phyloP scores from a whole-genome alignment of 2,797 vertebrate genomes.

The Cetoscarus ocellatus region DNA sequence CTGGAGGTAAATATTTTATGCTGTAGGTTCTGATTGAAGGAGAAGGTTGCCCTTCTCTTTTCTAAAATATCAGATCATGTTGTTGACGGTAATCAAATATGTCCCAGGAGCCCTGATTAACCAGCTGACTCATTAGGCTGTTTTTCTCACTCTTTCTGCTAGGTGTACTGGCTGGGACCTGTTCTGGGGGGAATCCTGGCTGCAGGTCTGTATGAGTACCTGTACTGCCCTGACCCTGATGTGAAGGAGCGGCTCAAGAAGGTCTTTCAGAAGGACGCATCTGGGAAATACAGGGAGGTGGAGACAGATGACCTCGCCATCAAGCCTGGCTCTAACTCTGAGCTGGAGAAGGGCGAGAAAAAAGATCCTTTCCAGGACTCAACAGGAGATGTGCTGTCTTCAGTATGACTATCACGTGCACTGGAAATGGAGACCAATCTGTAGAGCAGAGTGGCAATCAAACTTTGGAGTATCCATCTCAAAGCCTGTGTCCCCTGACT shows the following conservation, averaged over 20 bases:
- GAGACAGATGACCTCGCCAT: slow-evolving; percentile 87
- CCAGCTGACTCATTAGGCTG: slow-evolving; percentile 7
- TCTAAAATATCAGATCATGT: neutral
- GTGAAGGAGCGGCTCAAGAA: slow-evolving; percentile 87
- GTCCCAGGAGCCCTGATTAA: slow-evolving; percentile 3
- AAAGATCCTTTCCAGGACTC: slow-evolving; percentile 87
- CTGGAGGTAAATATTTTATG: slow-evolving; percentile 10
- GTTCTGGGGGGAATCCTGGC: slow-evolving; percentile 91
- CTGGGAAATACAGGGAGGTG: slow-evolving; percentile 92
- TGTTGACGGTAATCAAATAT: slow-evolving; percentile 2
- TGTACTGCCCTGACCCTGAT: slow-evolving; percentile 92
- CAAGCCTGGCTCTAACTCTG: slow-evolving; percentile 83
- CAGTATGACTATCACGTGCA: slow-evolving; percentile 93
- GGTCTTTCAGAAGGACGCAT: slow-evolving; percentile 86
- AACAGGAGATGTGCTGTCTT: slow-evolving; percentile 89
- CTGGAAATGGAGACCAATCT: slow-evolving; percentile 89
- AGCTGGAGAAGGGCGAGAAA: slow-evolving; percentile 88
- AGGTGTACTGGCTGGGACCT: slow-evolving; percentile 97
- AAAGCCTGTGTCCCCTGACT: neutral
- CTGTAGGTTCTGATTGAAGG: neutral
- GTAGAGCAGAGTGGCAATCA: slow-evolving; percentile 60
- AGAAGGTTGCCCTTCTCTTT: neutral
- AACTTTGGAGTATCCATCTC: slow-evolving; percentile 32
- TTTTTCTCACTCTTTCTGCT: slow-evolving; percentile 29
- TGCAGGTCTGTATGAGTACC: slow-evolving; percentile 91